Evolutionary conservation across 2,113 vertebrate genomes (phyloP), one percentile per base, ranked within the genome.

Genomic region (Lynx canadensis): DNA sequence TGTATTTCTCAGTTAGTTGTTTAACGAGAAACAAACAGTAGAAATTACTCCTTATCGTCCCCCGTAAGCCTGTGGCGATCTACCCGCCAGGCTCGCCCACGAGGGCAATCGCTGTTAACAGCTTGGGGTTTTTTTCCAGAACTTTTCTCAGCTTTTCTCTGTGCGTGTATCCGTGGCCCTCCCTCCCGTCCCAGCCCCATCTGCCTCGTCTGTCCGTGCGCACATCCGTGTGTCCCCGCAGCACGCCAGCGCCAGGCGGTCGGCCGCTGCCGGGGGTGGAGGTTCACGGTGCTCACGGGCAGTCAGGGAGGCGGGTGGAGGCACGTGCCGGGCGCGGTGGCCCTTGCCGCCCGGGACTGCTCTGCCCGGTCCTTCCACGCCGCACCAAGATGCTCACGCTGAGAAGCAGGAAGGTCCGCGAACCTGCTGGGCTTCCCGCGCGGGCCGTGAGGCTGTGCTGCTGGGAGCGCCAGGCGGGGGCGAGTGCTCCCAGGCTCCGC

Each of bases 391-490:
- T 69, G 16, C 79, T 12, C 25, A 86, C 94, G 52, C 18, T 23
- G 92, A 73, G 80, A 95, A 90, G 25, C 65, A 79, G 68, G n/a
- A 90, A 86, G 85, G 66, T 78, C 96, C 94, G 91, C 86, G 90
- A 86, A 83, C 90, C 90, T 96, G 60, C 96, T 90, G 92, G 97
- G 96, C 84, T 80, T 94, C 89, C 86, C 15, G 60, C 29, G 19
- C 36, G 8, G 79, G 68, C 81, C 57, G 15, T 0, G 4, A 95
- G 78, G 87, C 84, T 21, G 80, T 96, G 97, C 97, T 0, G 36
- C 71, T 71, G 11, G 95, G 93, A 97, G 89, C 89, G 97, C 93
- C 95, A 94, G 89, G 97, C 87, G 73, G 97, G 97, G 97, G 95
- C 95, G 96, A 95, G 74, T 33, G 93, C 94, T 97, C 82, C 92